phyloP scores from a whole-genome alignment of 2,888 invertebrate species.

The Sarcophaga subvicina region DNA sequence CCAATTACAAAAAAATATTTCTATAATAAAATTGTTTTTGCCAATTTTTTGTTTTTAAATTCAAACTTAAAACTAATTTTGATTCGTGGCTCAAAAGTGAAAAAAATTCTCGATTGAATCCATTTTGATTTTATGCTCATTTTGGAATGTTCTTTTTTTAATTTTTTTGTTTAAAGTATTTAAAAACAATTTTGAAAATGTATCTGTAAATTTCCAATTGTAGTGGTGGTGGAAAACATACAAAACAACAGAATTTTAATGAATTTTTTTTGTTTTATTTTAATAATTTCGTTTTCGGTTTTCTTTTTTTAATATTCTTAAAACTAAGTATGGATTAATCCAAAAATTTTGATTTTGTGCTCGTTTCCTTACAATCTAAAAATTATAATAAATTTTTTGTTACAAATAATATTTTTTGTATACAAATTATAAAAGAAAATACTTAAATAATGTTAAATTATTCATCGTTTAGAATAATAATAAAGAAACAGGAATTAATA shows the following conservation, averaged over 20 bases:
- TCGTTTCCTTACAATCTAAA: slow-evolving; percentile 64
- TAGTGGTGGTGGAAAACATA: neutral
- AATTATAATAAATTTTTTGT: slow-evolving; percentile 24
- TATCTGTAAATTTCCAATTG: slow-evolving; percentile 9
- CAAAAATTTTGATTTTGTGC: slow-evolving; percentile 69
- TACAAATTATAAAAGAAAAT: neutral
- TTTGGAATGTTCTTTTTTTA: slow-evolving; percentile 25
- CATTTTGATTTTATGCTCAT: slow-evolving; percentile 81
- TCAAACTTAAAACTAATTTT: slow-evolving; percentile 73
- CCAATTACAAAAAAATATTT: slow-evolving; percentile 55
- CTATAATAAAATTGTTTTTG: slow-evolving; percentile 41
- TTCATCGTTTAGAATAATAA: neutral
- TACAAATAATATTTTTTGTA: neutral
- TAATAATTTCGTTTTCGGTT: slow-evolving; percentile 37
- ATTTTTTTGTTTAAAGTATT: slow-evolving; percentile 12
- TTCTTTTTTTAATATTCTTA: slow-evolving; percentile 69
- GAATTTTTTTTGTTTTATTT: slow-evolving; percentile 73
- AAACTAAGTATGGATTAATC: slow-evolving; percentile 67
- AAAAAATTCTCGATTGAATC: slow-evolving; percentile 72
- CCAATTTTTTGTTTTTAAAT: slow-evolving; percentile 46
- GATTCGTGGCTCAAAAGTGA: slow-evolving; percentile 75
- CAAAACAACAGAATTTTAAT: slow-evolving; percentile 72
- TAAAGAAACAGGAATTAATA: neutral
- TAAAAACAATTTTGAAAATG: slow-evolving; percentile 66
- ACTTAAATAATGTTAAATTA: neutral